Evolutionary conservation across 2,113 vertebrate genomes (phyloP), one percentile per base, ranked within the genome.

Genomic region (Odobenus rosmarus): DNA sequence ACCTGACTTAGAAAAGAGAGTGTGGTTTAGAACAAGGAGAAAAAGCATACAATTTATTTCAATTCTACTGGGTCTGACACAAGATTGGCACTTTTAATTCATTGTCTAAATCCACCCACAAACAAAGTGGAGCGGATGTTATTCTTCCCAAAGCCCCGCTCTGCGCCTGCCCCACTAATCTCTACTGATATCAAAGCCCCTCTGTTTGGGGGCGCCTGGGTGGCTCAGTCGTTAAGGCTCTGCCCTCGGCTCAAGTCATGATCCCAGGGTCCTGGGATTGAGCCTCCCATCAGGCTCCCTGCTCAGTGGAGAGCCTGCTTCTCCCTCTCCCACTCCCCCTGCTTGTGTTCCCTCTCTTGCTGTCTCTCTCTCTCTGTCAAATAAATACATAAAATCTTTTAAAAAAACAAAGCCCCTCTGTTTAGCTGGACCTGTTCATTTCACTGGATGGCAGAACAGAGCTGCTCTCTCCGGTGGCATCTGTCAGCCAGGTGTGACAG

Each of bases 1-100:
- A 49, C 42, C 57, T 55, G 80, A 96, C 87, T 88, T 3, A 67
- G 74, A 53, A 96, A 79, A 69, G 8, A 69, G 94, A 82, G 61
- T 19, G 53, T 53, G 62, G 15, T 7, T 4, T 2, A 79, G 72
- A 93, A 83, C 5, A 16, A 77, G 67, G 15, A 91, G 24, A 31
- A 88, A 92, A 86, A 72, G 51, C 36, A 2, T 12, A 31, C 31
- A 13, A n/a, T 46, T 74, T 88, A 23, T 24, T 71, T 72, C 62
- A 67, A 46, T 55, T 55, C 86, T 21, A 14, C 7, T 39, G 33
- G 61, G 69, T 85, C 61, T 74, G n/a, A 59, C 53, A 21, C 53
- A 31, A 31, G 61, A 91, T 31, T 3, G 51, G 36, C 77, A 28
- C 79, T 71, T 81, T 28, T 9, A 36, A 36, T 14, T 85, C 67